phyloP scores from a whole-genome alignment of 2,113 vertebrate species.

The Neotoma lepida region DNA sequence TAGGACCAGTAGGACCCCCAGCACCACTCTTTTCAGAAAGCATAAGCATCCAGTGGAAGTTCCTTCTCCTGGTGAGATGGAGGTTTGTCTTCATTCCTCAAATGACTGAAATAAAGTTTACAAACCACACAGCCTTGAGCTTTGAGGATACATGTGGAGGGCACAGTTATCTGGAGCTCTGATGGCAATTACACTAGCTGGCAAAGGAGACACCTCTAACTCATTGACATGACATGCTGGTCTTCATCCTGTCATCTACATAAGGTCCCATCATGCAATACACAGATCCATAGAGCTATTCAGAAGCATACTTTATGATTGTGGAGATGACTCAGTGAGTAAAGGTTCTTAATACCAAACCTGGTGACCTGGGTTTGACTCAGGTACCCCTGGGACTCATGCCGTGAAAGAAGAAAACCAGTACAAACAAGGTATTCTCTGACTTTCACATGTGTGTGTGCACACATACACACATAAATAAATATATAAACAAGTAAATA shows the following conservation, averaged over 20 bases:
- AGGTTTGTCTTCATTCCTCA: not conserved
- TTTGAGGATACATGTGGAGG: too few species aligned
- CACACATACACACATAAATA: not conserved
- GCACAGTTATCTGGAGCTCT: not conserved
- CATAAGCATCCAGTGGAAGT: not conserved
- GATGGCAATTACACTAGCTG: not conserved
- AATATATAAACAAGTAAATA: not conserved
- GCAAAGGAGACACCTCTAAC: not conserved
- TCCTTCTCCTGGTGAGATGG: not conserved
- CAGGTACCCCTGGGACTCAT: not conserved
- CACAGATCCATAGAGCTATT: not conserved
- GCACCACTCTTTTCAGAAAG: not conserved
- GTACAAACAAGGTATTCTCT: not conserved
- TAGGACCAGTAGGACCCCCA: too few species aligned
- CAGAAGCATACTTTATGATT: not conserved
- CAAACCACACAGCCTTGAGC: not conserved
- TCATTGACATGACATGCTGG: not conserved
- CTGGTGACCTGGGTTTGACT: not conserved
- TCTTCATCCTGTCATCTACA: not conserved
- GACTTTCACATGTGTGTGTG: not conserved
- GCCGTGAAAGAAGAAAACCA: not conserved
- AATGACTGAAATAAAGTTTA: not conserved
- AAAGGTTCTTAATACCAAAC: not conserved
- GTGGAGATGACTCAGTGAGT: not conserved
- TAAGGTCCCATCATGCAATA: not conserved